Conservation (phyloP, 2,113 vertebrate species). For the Ibidorhyncha struthersii region DNA sequence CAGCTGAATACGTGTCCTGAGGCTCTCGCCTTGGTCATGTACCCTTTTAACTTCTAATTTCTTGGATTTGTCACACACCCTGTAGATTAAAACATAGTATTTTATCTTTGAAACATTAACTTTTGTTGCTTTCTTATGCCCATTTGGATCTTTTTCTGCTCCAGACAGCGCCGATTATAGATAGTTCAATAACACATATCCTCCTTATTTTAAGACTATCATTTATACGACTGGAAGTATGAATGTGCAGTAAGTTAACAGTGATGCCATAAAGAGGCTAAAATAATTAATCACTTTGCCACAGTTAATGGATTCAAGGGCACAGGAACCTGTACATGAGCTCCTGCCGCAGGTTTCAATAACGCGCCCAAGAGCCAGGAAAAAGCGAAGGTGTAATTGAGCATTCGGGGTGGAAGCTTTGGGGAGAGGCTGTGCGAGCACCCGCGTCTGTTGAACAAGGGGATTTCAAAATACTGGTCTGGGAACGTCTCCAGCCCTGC, state of each 20-base stretch:
- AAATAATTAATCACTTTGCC: slow-evolving; percentile 76
- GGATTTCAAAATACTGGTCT: neutral
- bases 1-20: neutral
- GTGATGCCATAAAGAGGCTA: slow-evolving; percentile 70
- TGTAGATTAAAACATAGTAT: slow-evolving; percentile 63
- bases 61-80: slow-evolving; percentile 36
- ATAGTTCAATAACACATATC: slow-evolving; percentile 76
- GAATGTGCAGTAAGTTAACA: slow-evolving; percentile 72
- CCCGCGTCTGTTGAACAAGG: accelerated
- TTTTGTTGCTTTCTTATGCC: slow-evolving; percentile 60
- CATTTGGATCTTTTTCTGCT: slow-evolving; percentile 55
- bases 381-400: neutral
- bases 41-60: slow-evolving; percentile 24
- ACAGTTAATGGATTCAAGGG: slow-evolving; percentile 74
- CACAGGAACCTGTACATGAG: neutral
- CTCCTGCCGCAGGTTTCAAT: neutral
- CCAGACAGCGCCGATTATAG: slow-evolving; percentile 70
- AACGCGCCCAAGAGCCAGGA: neutral
- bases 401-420: neutral
- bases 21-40: neutral
- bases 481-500: neutral
- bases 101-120: slow-evolving; percentile 70
- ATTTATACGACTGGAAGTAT: slow-evolving; percentile 71
- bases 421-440: neutral
- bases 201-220: slow-evolving; percentile 68